Conservation (phyloP, 2,113 vertebrate species). For the Grallaria varia region DNA sequence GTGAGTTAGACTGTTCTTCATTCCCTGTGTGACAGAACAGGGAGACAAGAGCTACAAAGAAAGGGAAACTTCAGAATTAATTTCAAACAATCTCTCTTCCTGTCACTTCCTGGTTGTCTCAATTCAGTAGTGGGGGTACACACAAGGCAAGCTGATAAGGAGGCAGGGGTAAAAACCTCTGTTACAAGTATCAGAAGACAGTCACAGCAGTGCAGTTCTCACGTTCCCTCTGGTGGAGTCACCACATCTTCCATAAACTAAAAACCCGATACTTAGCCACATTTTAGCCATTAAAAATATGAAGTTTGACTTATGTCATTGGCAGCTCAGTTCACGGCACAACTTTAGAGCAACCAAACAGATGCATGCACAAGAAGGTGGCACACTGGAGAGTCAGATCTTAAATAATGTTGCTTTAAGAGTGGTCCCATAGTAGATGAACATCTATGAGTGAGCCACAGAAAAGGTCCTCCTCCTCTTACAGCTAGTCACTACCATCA, state of each 20-base stretch:
- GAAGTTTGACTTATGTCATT: not conserved
- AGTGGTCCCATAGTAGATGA: not conserved
- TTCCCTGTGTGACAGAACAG: not conserved
- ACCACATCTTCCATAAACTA: not conserved
- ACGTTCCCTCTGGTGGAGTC: not conserved
- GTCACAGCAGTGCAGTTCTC: not conserved
- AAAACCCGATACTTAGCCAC: not conserved
- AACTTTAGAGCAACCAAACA: not conserved
- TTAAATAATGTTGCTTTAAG: not conserved
- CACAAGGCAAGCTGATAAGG: not conserved
- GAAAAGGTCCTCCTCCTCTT: not conserved
- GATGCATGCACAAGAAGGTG: not conserved
- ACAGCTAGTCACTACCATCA: not conserved
- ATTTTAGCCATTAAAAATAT: not conserved
- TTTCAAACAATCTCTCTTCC: not conserved
- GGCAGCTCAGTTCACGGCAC: not conserved
- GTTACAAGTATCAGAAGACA: not conserved
- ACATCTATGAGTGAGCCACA: not conserved
- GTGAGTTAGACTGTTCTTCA: not conserved
- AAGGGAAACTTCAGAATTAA: not conserved
- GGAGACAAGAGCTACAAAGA: not conserved
- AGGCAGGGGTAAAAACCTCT: not conserved
- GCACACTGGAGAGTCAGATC: not conserved
- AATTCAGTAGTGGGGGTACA: not conserved
- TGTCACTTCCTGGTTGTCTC: not conserved